phyloP scores from a whole-genome alignment of 2,113 vertebrate species.

The Montifringilla adamsi region DNA sequence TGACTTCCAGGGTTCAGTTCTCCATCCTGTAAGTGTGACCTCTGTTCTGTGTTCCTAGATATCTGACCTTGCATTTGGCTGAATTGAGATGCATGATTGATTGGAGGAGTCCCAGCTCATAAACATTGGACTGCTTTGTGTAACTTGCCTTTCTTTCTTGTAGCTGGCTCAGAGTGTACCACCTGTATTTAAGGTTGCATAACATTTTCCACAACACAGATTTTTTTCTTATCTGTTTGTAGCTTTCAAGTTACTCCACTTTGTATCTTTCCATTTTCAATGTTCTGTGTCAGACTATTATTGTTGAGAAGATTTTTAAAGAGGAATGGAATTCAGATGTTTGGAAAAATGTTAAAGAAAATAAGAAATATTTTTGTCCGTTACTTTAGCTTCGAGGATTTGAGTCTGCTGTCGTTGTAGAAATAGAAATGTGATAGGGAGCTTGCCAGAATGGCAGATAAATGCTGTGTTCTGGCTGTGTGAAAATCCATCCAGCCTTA shows the following conservation, averaged over 20 bases:
- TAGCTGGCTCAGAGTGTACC: not conserved
- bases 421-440: not conserved
- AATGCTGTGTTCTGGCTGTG: not conserved
- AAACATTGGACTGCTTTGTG: not conserved
- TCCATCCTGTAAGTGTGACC: conserved; percentile 7
- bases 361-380: not conserved
- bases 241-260: not conserved
- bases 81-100: not conserved
- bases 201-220: not conserved
- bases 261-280: not conserved
- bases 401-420: not conserved
- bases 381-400: not conserved
- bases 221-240: not conserved
- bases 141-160: not conserved
- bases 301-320: not conserved
- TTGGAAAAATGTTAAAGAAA: not conserved
- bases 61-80: conserved; percentile 24
- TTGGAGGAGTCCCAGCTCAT: not conserved
- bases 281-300: not conserved
- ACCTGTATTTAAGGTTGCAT: not conserved
- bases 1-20: conserved; percentile 31
- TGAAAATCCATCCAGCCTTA: not conserved
- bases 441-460: not conserved
- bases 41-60: not conserved
- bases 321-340: not conserved